phyloP scores from a whole-genome alignment of 2,888 invertebrate genomes.

The Taphrorychus bicolor region DNA sequence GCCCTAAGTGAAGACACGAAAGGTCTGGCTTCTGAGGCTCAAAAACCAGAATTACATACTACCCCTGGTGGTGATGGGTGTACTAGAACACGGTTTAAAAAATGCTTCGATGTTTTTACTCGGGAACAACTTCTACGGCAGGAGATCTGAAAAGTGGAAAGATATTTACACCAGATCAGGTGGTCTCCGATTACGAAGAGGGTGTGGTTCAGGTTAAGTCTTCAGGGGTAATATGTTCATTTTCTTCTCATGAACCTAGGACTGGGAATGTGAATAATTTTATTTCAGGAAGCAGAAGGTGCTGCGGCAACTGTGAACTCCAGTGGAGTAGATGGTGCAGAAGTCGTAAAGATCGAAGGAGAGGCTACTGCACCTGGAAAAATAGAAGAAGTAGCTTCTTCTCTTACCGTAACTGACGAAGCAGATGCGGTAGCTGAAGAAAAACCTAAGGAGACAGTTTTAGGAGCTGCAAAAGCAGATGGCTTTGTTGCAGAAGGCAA shows the following conservation, averaged over 20 bases:
- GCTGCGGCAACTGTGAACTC: too few species aligned
- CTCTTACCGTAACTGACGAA: too few species aligned
- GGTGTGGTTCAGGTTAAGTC: neutral
- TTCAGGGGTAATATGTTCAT: too few species aligned
- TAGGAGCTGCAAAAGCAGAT: too few species aligned
- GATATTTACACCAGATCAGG: too few species aligned
- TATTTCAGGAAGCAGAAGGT: neutral
- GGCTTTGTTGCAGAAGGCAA: too few species aligned
- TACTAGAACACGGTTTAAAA: neutral
- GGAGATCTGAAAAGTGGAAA: slow-evolving; percentile 21
- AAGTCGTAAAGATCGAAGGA: neutral
- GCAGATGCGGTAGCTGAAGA: neutral
- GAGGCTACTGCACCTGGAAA: neutral
- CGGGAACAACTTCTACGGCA: slow-evolving; percentile 10
- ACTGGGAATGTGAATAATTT: too few species aligned
- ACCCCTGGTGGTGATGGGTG: neutral
- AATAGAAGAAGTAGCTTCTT: too few species aligned
- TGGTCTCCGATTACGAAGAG: slow-evolving; percentile 17
- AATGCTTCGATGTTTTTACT: neutral
- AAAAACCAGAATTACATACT: too few species aligned
- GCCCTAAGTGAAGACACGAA: too few species aligned
- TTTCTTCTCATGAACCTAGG: too few species aligned
- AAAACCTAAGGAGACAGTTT: neutral
- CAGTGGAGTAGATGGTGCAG: neutral
- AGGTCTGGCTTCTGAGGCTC: too few species aligned